Evolutionary conservation across 2,113 vertebrate genomes (phyloP), one percentile per base, ranked within the genome.

Genomic region (Actenoides lindsayi): DNA sequence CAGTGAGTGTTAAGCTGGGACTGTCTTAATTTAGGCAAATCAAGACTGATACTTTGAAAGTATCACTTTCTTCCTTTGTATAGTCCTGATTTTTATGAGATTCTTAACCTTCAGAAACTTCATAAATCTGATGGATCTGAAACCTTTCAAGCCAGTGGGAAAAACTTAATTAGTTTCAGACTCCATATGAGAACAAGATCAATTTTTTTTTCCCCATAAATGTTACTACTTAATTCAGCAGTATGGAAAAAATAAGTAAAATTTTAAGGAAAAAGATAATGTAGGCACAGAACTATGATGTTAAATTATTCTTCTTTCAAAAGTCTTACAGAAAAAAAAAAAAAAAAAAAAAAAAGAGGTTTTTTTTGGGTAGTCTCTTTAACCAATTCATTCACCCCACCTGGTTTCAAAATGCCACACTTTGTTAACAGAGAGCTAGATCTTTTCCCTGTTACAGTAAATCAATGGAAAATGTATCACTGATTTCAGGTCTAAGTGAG

Each of bases 381-480:
- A 92, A 63, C 9, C 25, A 76, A 7, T 25, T 37, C 8, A 21
- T 79, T 92, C 28, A 62, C 13, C 7, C 53, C 11, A 17, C 9
- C 9, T 46, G 33, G 8, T 77, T 81, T 91, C 68, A 78, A 15
- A 63, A 81, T 23, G 21, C 21, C 60, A 46, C 20, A 59, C 6
- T 77, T 65, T 42, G 64, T 81, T 93, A 87, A 78, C 19, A 78
- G 37, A n/a, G 25, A 89, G 28, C n/a, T 84, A 78, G 60, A 89
- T 87, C 50, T 89, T 89, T 59, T 67, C 16, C 21, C 16, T 75
- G 13, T 70, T 78, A 75, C 8, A 78, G 77, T 23, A 92, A 93
- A 87, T 96, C 87, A 91, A 87, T 85, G 64, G 30, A 41, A 93
- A 94, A 89, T 51, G 28, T 84, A 37, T 63, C 74, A 93, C n/a